A percentile compares a stretch with the other conserved stretches of the same genome.
These are phyloP conservation scores for Drosophila nebulosa DNA, from an alignment of 1,140 invertebrate species.

Conservation along the genomic window DNA sequence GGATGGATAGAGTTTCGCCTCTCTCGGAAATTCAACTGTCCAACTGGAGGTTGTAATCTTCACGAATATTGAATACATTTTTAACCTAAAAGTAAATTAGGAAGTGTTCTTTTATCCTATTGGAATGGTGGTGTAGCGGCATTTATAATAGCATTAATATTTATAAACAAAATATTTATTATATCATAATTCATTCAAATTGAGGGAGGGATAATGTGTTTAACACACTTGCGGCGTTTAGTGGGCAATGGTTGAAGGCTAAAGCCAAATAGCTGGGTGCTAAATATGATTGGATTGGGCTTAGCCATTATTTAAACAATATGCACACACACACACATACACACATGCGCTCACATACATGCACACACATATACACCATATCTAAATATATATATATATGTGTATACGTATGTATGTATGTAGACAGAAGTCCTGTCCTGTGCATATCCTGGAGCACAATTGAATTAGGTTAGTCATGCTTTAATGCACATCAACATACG, in stretches of 20 bases:
- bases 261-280: conserved; percentile 28
- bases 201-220: conserved; percentile 36
- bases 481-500: conserved; percentile 78
- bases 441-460: conserved; percentile 77
- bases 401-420: neutral
- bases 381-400: neutral
- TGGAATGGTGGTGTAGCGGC: too few relatives aligned
- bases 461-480: conserved; percentile 79
- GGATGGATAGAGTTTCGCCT: too few relatives aligned
- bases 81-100: too few relatives aligned
- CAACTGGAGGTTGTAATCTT: too few relatives aligned
- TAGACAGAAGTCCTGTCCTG: conserved; percentile 19
- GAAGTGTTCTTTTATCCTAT: too few relatives aligned
- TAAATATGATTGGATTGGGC: conserved; percentile 55
- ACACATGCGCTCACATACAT: conserved; percentile 23
- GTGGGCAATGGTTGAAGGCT: conserved; percentile 23
- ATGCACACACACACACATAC: conserved; percentile 23
- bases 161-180: neutral
- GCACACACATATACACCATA: conserved; percentile 16
- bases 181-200: neutral
- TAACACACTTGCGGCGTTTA: conserved; percentile 22
- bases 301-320: conserved; percentile 67
- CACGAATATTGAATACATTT: too few relatives aligned
- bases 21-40: too few relatives aligned
- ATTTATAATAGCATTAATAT: neutral